Evolutionary conservation across 2,113 vertebrate species (phyloP).

Genomic region (Saguinus midas): DNA sequence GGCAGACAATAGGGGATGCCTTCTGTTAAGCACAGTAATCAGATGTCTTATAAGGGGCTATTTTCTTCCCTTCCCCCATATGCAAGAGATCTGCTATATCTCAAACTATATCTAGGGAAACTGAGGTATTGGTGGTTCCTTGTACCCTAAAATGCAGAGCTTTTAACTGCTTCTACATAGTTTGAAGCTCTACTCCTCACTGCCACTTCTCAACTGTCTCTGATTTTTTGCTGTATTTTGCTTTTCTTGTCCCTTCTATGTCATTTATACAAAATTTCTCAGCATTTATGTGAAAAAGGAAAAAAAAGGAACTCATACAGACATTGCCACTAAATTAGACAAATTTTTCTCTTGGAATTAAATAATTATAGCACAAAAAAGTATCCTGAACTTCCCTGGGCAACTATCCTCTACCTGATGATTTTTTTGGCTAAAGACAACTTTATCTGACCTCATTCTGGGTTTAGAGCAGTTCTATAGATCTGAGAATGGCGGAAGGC

Average conservation of each 20-base stretch:
- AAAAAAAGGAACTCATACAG: background rate
- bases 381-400: background rate
- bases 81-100: background rate
- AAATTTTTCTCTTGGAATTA: slow-evolving; percentile 30
- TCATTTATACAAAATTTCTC: slow-evolving; percentile 5
- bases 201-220: background rate
- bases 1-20: background rate
- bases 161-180: background rate
- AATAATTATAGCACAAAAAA: background rate
- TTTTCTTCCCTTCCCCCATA: background rate
- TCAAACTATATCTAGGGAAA: background rate
- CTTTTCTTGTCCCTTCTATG: background rate
- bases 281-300: background rate
- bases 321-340: background rate
- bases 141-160: background rate
- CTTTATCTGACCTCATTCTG: background rate
- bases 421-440: background rate
- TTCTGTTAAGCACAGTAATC: background rate
- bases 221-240: background rate
- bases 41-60: background rate
- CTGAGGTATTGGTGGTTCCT: background rate
- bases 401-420: background rate
- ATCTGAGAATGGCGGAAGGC: background rate
- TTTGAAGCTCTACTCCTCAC: background rate
- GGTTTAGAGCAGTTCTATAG: background rate